Base-by-base conservation (phyloP, 2,888 invertebrate species). In the Lasioglossum vierecki region DNA sequence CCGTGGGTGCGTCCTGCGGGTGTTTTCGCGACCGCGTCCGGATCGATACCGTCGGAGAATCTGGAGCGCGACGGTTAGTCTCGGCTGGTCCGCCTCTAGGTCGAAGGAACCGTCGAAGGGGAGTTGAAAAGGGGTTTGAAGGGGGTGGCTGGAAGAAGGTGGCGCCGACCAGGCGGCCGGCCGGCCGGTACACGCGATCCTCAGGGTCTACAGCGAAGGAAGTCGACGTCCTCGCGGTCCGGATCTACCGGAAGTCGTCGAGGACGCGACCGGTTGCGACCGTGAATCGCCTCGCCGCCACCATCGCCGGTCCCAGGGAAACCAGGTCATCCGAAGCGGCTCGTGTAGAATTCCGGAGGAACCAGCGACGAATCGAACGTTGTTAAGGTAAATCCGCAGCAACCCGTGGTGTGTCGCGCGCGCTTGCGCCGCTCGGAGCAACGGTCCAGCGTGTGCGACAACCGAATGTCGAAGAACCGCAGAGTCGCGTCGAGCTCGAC, bases 1-100 rank as follows among this genome's bases (percentile, higher is more conserved):
- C 53, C 66, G 80, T 83, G 83, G 83, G 83, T 76, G 83, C 83
- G 83, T 76, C 81, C 57, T 26, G 76, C 77, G 84, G 75, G 71
- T 83, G 75, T 78, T 66, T 66, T 35, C 66, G 66, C 60, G n/a
- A 74, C 74, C 82, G 70, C 63, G 77, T 49, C 26, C 46, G 72
- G 49, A 68, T 79, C 72, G 72, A 49, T 72, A 49, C n/a, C 71
- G 71, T 26, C 44, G 49, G 11, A 49, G 72, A 72, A 72, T 66
- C 71, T 26, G 49, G 72, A 72, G 35, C 72, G 72, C 46, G 60
- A 57, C 46, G 46, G 76, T 1, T 30, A 72, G 49, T 72, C 49
- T 49, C 35, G 46, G 30, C 8, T 35, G 22, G 22, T 66, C 22
- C 18, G 66, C 66, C 8, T 30, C 6, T 35, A 22, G 66, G 35